phyloP scores from a whole-genome alignment of 2,797 vertebrate genomes.

The Picus viridis region DNA sequence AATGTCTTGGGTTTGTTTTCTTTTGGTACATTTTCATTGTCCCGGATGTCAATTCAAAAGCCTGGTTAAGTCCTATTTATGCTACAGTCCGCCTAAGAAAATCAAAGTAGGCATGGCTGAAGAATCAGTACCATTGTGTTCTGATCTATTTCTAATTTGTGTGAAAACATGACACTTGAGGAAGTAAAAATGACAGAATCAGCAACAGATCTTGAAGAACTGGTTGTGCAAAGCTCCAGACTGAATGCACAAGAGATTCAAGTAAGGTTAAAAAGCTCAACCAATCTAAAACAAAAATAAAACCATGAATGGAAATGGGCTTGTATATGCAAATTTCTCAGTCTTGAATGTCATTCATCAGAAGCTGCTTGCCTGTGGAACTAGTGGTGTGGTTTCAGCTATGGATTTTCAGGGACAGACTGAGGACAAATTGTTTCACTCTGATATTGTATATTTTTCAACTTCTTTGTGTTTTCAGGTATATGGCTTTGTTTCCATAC shows the following conservation, averaged over 20 bases:
- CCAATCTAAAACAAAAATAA: background rate
- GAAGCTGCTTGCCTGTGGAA: background rate
- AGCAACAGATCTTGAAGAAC: background rate
- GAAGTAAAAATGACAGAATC: background rate
- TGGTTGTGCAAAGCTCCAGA: background rate
- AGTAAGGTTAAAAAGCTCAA: background rate
- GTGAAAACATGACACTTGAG: background rate
- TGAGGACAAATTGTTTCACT: background rate
- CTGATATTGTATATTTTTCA: background rate
- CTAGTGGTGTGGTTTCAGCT: background rate
- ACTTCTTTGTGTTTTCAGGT: background rate
- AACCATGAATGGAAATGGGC: background rate
- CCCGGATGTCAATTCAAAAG: background rate
- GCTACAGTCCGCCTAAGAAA: background rate
- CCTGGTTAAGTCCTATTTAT: background rate
- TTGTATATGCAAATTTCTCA: background rate
- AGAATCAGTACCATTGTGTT: background rate
- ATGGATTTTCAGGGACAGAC: background rate
- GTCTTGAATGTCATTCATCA: background rate
- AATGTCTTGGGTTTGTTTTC: rapidly evolving
- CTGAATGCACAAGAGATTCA: background rate
- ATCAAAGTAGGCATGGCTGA: background rate
- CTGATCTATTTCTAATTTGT: background rate
- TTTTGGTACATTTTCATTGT: background rate
- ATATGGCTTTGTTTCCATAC: background rate